A percentile compares a stretch with the other conserved stretches of the same genome.
These are phyloP conservation scores for Rhinatrema bivittatum DNA, from an alignment of 2,797 vertebrate species.

Conservation along the genomic window DNA sequence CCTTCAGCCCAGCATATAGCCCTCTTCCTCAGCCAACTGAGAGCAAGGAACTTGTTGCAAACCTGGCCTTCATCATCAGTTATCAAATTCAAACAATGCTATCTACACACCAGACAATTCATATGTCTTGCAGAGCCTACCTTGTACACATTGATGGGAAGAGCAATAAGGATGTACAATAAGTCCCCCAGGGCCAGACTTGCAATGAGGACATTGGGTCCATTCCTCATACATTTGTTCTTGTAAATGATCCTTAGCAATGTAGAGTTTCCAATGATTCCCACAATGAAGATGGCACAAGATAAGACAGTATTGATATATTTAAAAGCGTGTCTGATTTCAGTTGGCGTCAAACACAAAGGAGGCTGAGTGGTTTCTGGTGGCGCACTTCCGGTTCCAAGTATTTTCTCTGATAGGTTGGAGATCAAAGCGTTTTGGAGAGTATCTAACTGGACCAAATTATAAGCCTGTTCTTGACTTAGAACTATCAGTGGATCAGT, in stretches of 20 bases:
- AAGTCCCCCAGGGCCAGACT: slow-evolving; percentile 81
- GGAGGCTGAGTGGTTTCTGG: slow-evolving; percentile 42
- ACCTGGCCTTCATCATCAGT: too few relatives aligned
- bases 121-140: too few relatives aligned
- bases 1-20: too few relatives aligned
- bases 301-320: slow-evolving; percentile 80
- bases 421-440: fast-evolving
- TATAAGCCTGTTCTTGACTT: slow-evolving; percentile 4
- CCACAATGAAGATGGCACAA: slow-evolving; percentile 77
- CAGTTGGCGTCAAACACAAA: slow-evolving; percentile 60
- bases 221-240: slow-evolving; percentile 87
- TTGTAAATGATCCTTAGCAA: slow-evolving; percentile 83
- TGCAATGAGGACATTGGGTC: slow-evolving; percentile 81
- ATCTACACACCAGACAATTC: too few relatives aligned
- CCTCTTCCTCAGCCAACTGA: too few relatives aligned
- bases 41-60: too few relatives aligned
- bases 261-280: slow-evolving; percentile 80
- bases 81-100: too few relatives aligned
- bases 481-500: neutral
- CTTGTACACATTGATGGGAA: slow-evolving; percentile 74
- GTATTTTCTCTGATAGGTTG: slow-evolving; percentile 5
- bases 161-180: slow-evolving; percentile 77
- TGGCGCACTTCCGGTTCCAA: neutral
- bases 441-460: slow-evolving; percentile 11
- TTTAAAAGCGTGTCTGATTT: slow-evolving; percentile 74